Base-by-base conservation (phyloP, 2,113 vertebrate species). In the Hipposideros armiger region DNA sequence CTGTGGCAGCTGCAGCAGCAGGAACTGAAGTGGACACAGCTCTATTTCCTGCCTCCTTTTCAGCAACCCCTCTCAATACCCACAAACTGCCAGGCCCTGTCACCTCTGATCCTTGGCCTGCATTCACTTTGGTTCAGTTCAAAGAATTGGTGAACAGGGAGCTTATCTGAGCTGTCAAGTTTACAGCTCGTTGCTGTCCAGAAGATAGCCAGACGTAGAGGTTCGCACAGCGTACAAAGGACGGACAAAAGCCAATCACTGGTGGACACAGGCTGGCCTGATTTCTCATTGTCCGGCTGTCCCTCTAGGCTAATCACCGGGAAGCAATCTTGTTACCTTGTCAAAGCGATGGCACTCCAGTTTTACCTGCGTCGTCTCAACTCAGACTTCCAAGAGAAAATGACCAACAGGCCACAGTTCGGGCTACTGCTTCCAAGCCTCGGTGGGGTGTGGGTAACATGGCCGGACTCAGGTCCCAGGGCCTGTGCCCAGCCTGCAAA, bases 1-100 rank as follows among this genome's bases (percentile, higher is more conserved):
- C 11, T 15, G 19, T 66, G 2, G 0, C 1, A 1, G 28, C 36
- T 1, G 36, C 4, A 16, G n/a, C 11, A 32, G 54, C 11, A 32
- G 1, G 9, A 30, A n/a, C 24, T 2, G n/a, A 45, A 3, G 32
- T 0, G 14, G 66, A 30, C 42, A 28, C 19, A 42, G 16, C 32
- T 74, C 11, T 5, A 0, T 30, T 36, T 20, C 14, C 0, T 52
- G 47, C n/a, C 56, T 50, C 52, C 24, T 11, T 24, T 17, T 22
- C 56, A 15, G 16, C 28, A 58, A 7, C 8, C 80, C 42, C 45
- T 69, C 58, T 45, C 56, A 1, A 16, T 6, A 26, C 42, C 60
- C 47, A 45, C 42, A 3, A 19, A 3, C 6, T 20, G 4, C 69
- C 70, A 30, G 45, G 20, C 5, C 32, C 40, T 1, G 17, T 67